These are phyloP conservation scores for Peribatodes rhomboidaria DNA, from an alignment of 2,888 invertebrate genomes.

Conservation along the genomic window DNA sequence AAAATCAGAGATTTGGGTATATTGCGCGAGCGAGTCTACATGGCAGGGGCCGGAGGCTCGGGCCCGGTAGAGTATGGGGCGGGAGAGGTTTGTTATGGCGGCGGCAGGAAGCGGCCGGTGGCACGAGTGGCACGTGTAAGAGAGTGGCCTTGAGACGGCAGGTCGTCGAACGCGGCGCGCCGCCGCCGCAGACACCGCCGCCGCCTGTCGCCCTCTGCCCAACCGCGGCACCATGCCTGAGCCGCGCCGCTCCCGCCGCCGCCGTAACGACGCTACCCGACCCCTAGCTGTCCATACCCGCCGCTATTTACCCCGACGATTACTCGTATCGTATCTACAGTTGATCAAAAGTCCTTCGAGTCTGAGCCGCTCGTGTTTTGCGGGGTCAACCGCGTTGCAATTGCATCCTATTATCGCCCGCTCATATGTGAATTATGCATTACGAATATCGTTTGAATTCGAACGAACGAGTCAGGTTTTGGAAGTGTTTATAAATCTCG, in stretches of 20 bases:
- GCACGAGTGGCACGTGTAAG: conserved; percentile 82
- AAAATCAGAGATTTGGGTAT: conserved; percentile 48
- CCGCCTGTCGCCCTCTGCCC: conserved; percentile 68
- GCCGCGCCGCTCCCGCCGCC: conserved; percentile 58
- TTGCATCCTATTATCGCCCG: conserved; percentile 48
- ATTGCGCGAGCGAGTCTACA: conserved; percentile 42
- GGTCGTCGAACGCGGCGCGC: conserved; percentile 79
- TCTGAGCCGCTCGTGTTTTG: background rate
- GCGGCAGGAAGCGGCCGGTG: conserved; percentile 80
- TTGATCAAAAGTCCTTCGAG: conserved; percentile 7
- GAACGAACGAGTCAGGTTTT: conserved; percentile 60
- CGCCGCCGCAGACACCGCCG: conserved; percentile 63
- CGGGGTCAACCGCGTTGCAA: conserved; percentile 61
- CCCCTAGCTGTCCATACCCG: conserved; percentile 27
- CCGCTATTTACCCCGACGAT: conserved; percentile 23
- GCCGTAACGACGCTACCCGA: conserved; percentile 28
- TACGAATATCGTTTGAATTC: conserved; percentile 63
- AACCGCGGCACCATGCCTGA: conserved; percentile 65
- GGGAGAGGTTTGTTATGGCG: conserved; percentile 83
- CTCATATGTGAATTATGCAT: conserved; percentile 65
- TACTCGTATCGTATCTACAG: conserved; percentile 5
- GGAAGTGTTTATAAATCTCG: conserved; percentile 52
- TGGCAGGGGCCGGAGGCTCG: conserved; percentile 40
- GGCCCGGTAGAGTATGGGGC: conserved; percentile 62
- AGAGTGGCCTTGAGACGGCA: conserved; percentile 83